Percentiles rank a stretch among this genome's conserved stretches.
These are phyloP conservation scores for Actinernus sp. DNA, from an alignment of 92 coral and sea anemone genomes.

Conservation along the genomic window DNA sequence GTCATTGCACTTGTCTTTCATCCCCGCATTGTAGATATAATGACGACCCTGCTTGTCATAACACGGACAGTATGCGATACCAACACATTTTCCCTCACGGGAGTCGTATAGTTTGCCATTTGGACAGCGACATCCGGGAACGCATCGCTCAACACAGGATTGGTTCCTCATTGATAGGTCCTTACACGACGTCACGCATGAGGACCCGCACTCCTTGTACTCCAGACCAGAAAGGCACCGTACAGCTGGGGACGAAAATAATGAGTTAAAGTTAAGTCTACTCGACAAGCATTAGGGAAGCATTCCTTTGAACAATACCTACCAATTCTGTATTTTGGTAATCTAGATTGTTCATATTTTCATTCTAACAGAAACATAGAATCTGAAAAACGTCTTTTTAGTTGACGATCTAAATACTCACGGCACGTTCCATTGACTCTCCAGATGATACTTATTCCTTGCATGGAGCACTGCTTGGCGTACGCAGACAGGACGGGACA, in stretches of 20 bases:
- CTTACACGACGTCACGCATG: slow-evolving; percentile 72
- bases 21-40: slow-evolving; percentile 66
- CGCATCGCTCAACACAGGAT: slow-evolving; percentile 70
- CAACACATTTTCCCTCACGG: slow-evolving; percentile 69
- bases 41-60: slow-evolving; percentile 58
- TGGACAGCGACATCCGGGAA: slow-evolving; percentile 82
- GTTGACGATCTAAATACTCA: slow-evolving; percentile 12
- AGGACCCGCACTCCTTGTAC: slow-evolving; percentile 77
- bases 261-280: too few relatives aligned
- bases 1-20: slow-evolving; percentile 51
- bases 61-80: slow-evolving; percentile 68
- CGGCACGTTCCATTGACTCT: slow-evolving; percentile 57
- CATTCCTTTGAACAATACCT: too few relatives aligned
- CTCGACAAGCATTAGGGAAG: too few relatives aligned
- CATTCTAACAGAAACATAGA: neutral
- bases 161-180: slow-evolving; percentile 71
- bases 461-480: slow-evolving; percentile 61
- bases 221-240: slow-evolving; percentile 54
- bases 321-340: too few relatives aligned
- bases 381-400: neutral
- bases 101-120: slow-evolving; percentile 65
- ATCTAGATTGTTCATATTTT: neutral
- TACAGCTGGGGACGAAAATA: too few relatives aligned
- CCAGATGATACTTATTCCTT: slow-evolving; percentile 64
- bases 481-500: slow-evolving; percentile 67